Conservation (phyloP, 2,888 invertebrate species). For the Megalurothrips usitatus region DNA sequence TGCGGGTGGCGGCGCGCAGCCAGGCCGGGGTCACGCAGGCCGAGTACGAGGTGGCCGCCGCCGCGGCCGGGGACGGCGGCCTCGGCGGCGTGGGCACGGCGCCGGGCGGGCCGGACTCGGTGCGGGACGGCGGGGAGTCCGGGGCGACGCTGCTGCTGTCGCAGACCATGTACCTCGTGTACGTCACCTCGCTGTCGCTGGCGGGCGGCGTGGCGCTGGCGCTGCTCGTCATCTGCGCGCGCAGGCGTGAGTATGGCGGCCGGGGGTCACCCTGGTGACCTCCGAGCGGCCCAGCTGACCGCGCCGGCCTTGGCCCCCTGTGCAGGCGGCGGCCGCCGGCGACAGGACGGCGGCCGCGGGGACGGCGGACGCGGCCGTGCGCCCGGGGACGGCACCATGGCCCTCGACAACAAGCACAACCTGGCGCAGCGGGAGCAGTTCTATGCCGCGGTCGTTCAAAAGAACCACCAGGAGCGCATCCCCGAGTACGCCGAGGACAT, state of each 20-base stretch:
- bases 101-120: conserved; percentile 3
- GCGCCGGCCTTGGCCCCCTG: background rate
- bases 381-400: conserved; percentile 31
- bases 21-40: conserved; percentile 42
- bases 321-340: background rate
- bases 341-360: background rate
- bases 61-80: background rate
- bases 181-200: conserved; percentile 12
- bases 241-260: background rate
- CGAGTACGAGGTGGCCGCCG: conserved; percentile 40
- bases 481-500: conserved; percentile 44
- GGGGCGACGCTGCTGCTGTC: background rate
- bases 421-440: conserved; percentile 42
- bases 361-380: background rate
- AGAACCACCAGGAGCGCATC: conserved; percentile 38
- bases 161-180: conserved; percentile 18
- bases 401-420: conserved; percentile 42
- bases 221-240: background rate
- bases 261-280: background rate
- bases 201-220: background rate
- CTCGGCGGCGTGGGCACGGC: background rate
- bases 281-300: background rate
- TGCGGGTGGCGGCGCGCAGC: conserved; percentile 42
- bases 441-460: conserved; percentile 42
- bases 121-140: background rate